Evolutionary conservation across 2,797 vertebrate genomes (phyloP).

Genomic region (Peromyscus attwateri): DNA sequence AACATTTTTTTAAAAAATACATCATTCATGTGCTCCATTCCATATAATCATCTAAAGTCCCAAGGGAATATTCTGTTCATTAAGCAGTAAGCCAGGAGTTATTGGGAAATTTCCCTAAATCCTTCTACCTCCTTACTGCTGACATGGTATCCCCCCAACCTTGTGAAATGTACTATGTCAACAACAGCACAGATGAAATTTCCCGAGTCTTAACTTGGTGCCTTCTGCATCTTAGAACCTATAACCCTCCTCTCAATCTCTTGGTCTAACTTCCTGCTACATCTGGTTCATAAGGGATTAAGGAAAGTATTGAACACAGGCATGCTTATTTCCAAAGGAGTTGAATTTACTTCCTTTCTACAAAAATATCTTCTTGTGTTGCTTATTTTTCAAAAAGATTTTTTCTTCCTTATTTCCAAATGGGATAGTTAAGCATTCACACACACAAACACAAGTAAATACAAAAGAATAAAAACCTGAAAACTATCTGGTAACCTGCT

Average conservation of each 20-base stretch:
- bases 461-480: background rate
- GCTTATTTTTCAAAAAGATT: background rate
- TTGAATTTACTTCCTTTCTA: background rate
- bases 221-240: slow-evolving; percentile 13
- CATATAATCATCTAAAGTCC: background rate
- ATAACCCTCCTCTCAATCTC: slow-evolving; percentile 1
- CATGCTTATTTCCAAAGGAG: background rate
- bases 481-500: background rate
- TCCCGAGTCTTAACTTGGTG: slow-evolving; percentile 35
- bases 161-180: background rate
- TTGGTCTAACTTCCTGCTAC: background rate
- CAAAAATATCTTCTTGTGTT: background rate
- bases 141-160: background rate
- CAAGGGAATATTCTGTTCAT: slow-evolving; percentile 48
- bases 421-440: background rate
- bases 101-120: slow-evolving; percentile 60
- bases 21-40: background rate
- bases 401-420: background rate
- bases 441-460: background rate
- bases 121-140: slow-evolving; percentile 42
- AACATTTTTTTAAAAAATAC: background rate
- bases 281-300: slow-evolving; percentile 10
- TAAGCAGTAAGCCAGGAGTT: slow-evolving; percentile 46
- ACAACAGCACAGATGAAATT: slow-evolving; percentile 37
- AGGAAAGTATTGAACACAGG: slow-evolving; percentile 3